Evolutionary conservation across 2,797 vertebrate genomes (phyloP), one percentile per base, ranked within the genome.

Genomic region (Trachops cirrhosus): DNA sequence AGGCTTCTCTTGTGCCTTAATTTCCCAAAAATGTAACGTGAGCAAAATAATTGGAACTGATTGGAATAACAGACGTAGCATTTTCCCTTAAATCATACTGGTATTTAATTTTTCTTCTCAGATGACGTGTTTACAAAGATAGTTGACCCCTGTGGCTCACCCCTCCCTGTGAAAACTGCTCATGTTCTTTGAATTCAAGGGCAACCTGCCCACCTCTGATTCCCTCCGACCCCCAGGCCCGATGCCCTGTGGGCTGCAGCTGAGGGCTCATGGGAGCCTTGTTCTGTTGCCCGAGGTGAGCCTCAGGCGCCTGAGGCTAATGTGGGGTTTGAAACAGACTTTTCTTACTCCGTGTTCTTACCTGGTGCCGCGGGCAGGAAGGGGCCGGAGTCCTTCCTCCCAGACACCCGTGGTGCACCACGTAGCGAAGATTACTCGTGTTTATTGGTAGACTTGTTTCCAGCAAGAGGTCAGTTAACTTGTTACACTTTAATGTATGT

Each of bases 401-500:
- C 54, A 54, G 41, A 39, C 11, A 1, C 71, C 44, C 29, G 39
- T 57, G 34, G 52, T 79, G 84, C 50, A 39, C 79, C 37, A 4
- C 1, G 11, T 41, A 21, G 41, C 34, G 15, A 74, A 67, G 88
- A 84, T 71, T 50, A n/a, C 64, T 80, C 37, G 0, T 50, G 62
- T 59, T 57, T 73, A 71, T 44, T 71, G 83, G 44, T 79, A 79
- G 86, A 77, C 77, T 67, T 0, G 0, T 91, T 92, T 95, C 95
- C 74, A 74, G 73, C 86, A 86, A 64, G 93, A 84, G 86, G 41
- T 75, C 93, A 94, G 1, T 95, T 82, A 96, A 70, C 46, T 74
- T 80, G 70, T 75, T 54, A 70, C 46, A 50, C 44, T 79, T 71
- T 29, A 57, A 24, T 88, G 46, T 44, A 24, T 46, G 73, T 57